phyloP scores from a whole-genome alignment of 2,797 vertebrate genomes.

The Sebastes diploproa region DNA sequence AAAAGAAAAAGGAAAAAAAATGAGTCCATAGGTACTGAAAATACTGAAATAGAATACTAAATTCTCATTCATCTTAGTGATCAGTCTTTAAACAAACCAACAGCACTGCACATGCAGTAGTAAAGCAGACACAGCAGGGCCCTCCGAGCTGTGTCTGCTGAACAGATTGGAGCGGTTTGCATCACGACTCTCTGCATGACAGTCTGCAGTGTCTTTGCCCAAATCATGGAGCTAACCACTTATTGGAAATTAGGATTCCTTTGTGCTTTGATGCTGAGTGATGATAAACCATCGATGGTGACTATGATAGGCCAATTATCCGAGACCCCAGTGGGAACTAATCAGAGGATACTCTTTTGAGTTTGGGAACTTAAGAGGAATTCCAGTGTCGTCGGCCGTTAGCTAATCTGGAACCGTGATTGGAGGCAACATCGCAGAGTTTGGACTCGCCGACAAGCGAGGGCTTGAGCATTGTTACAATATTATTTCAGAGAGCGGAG shows the following conservation, averaged over 20 bases:
- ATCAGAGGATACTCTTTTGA: conserved; percentile 65
- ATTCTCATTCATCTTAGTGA: background rate
- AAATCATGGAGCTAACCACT: conserved; percentile 60
- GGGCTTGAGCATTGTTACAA: conserved; percentile 55
- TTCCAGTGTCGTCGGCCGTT: conserved; percentile 72
- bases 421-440: conserved; percentile 61
- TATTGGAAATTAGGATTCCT: conserved; percentile 66
- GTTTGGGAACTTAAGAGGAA: conserved; percentile 65
- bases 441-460: conserved; percentile 45
- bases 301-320: conserved; percentile 67
- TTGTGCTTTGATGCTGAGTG: conserved; percentile 62
- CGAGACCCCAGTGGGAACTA: conserved; percentile 56
- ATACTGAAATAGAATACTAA: background rate
- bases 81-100: conserved; percentile 18
- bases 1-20: background rate
- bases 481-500: conserved; percentile 63
- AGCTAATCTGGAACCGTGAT: conserved; percentile 73
- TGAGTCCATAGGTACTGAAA: background rate
- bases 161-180: conserved; percentile 72
- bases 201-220: conserved; percentile 54
- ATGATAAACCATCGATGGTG: conserved; percentile 68
- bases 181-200: conserved; percentile 42
- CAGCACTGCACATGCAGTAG: conserved; percentile 1
- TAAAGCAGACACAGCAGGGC: conserved; percentile 18
- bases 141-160: conserved; percentile 55